phyloP scores from a whole-genome alignment of 2,888 invertebrate species.

The Epinotia ramella region DNA sequence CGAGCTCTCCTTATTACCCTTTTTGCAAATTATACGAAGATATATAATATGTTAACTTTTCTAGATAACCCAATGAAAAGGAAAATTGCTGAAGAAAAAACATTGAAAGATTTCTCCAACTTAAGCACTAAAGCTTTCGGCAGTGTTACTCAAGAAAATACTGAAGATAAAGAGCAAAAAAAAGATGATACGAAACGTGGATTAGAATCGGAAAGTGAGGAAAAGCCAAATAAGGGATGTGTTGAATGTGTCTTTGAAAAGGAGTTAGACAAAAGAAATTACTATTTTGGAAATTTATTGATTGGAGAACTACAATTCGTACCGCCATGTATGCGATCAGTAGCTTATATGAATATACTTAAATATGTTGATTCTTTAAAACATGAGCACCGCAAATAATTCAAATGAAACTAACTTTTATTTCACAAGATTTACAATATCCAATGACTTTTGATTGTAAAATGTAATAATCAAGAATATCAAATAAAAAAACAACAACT shows the following conservation, averaged over 20 bases:
- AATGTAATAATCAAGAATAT: too few species aligned
- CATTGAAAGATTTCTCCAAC: constrained; percentile 2
- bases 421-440: too few species aligned
- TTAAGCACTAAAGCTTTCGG: background rate
- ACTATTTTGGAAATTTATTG: constrained; percentile 21
- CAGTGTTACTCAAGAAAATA: constrained; percentile 4
- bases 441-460: too few species aligned
- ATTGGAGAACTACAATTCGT: constrained; percentile 18
- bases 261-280: constrained; percentile 22
- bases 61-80: constrained; percentile 9
- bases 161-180: constrained; percentile 6
- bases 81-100: constrained; percentile 9
- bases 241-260: constrained; percentile 18
- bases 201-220: constrained; percentile 13
- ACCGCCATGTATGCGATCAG: constrained; percentile 16
- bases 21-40: too few species aligned
- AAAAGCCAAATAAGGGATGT: constrained; percentile 13
- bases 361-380: constrained; percentile 25
- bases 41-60: background rate
- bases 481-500: too few species aligned
- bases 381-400: constrained; percentile 14
- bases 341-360: constrained; percentile 21
- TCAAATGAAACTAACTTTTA: constrained; percentile 11
- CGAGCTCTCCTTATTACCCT: too few species aligned
- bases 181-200: background rate